These are phyloP conservation scores for Phylloscopus trochilus DNA, from an alignment of 2,113 vertebrate genomes.

Conservation along the genomic window DNA sequence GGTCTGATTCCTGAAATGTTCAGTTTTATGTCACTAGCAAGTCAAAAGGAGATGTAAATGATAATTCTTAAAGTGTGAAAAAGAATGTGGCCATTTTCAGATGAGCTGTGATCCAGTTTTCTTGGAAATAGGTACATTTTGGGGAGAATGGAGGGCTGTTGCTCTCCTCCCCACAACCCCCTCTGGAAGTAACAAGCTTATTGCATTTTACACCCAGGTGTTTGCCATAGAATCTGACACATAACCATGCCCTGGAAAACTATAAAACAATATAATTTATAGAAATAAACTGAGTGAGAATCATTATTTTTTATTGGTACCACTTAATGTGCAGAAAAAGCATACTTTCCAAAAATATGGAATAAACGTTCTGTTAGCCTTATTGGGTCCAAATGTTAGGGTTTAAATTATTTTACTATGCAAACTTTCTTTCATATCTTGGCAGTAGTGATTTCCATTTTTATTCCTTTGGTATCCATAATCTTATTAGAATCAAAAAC, in stretches of 20 bases:
- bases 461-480: conserved; percentile 88
- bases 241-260: conserved; percentile 80
- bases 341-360: conserved; percentile 83
- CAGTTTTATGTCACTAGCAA: conserved; percentile 17
- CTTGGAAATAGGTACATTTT: conserved; percentile 24
- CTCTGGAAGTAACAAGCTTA: conserved; percentile 69
- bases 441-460: conserved; percentile 87
- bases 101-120: conserved; percentile 51
- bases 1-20: background rate
- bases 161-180: conserved; percentile 25
- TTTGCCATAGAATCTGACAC: conserved; percentile 80
- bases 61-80: conserved; percentile 30
- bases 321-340: conserved; percentile 84
- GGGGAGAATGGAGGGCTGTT: background rate
- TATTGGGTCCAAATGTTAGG: conserved; percentile 86
- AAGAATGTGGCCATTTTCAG: conserved; percentile 26
- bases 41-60: background rate
- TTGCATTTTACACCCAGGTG: conserved; percentile 79
- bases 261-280: conserved; percentile 83
- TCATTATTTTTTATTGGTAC: conserved; percentile 88
- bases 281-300: conserved; percentile 85
- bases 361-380: conserved; percentile 78
- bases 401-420: conserved; percentile 86
- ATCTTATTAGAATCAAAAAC: conserved; percentile 85
- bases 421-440: conserved; percentile 87